These are phyloP conservation scores for Agrochola macilenta DNA, from an alignment of 2,888 invertebrate species.

Conservation along the genomic window DNA sequence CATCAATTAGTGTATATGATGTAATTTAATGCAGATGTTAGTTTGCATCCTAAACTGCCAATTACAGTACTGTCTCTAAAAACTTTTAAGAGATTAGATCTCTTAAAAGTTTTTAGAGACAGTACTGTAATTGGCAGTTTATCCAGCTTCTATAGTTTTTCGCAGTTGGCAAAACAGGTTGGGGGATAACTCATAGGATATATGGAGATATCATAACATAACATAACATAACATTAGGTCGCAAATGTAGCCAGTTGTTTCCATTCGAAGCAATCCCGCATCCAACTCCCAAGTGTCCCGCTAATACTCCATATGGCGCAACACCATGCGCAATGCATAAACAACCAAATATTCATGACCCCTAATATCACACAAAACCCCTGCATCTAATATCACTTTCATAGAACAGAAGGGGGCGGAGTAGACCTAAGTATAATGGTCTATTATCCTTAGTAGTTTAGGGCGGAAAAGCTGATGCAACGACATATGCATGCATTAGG, in stretches of 20 bases:
- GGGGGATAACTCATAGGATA: background rate
- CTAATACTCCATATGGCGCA: conserved; percentile 90
- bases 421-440: conserved; percentile 73
- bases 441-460: conserved; percentile 81
- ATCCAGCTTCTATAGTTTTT: background rate
- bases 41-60: background rate
- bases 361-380: conserved; percentile 50
- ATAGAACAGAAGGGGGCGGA: conserved; percentile 41
- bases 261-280: conserved; percentile 83
- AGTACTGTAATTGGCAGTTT: background rate
- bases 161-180: background rate
- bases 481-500: conserved; percentile 90
- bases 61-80: background rate
- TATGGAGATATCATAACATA: conserved; percentile 37
- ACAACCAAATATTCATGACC: conserved; percentile 78
- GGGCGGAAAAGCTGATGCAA: conserved; percentile 87
- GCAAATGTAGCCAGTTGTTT: conserved; percentile 87
- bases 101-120: background rate
- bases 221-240: conserved; percentile 49
- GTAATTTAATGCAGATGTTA: background rate
- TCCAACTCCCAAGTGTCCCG: conserved; percentile 87
- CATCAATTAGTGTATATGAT: conserved; percentile 2
- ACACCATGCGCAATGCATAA: conserved; percentile 82
- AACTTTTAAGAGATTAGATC: background rate
- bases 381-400: conserved; percentile 13